Evolutionary conservation across 2,888 invertebrate genomes (phyloP).

Genomic region (Colostygia pectinataria): DNA sequence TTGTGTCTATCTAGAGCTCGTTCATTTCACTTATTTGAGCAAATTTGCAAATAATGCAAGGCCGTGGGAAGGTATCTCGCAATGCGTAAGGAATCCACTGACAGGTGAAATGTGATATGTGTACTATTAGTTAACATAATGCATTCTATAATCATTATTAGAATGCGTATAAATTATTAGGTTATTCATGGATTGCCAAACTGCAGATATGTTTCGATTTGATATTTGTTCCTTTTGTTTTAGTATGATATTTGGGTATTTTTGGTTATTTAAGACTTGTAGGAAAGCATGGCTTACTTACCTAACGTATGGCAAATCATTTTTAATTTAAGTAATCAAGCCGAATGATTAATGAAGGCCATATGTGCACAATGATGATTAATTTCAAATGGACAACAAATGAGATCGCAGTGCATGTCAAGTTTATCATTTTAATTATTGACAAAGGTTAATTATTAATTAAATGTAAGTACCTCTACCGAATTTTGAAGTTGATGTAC

Average conservation of each 20-base stretch:
- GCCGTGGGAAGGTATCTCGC: constrained; percentile 47
- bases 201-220: no score
- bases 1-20: constrained; percentile 32
- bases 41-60: constrained; percentile 44
- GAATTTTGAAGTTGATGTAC: neutral
- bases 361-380: constrained; percentile 31
- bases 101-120: constrained; percentile 45
- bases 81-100: constrained; percentile 43
- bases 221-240: no score
- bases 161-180: neutral
- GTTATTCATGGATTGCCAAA: no score
- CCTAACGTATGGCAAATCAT: constrained; percentile 7
- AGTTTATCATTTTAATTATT: constrained; percentile 48
- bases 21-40: constrained; percentile 35
- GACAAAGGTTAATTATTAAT: constrained; percentile 44
- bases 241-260: no score
- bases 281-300: no score
- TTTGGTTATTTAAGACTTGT: no score
- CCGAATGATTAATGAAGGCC: constrained; percentile 26
- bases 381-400: constrained; percentile 37
- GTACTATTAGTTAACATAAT: constrained; percentile 17
- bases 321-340: constrained; percentile 21
- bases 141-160: constrained; percentile 18
- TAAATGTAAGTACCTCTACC: constrained; percentile 31
- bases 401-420: constrained; percentile 37